Evolutionary conservation across 2,797 vertebrate genomes (phyloP).

Genomic region (Phyllotis vaccarum): DNA sequence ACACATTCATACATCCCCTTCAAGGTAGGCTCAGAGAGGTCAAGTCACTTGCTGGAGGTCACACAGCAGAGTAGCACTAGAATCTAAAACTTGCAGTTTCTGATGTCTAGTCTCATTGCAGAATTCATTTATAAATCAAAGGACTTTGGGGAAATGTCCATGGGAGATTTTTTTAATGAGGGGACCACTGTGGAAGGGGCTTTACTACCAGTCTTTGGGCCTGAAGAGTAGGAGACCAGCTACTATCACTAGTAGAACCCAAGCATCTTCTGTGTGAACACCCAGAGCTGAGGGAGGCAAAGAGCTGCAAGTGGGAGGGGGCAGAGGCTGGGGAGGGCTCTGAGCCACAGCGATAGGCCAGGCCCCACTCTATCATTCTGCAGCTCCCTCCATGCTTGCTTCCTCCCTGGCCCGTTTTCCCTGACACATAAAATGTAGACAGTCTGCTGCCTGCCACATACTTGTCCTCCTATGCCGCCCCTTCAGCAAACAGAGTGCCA

Average conservation of each 20-base stretch:
- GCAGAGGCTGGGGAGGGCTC: not conserved
- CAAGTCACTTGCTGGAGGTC: not conserved
- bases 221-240: not conserved
- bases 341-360: not conserved
- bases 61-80: not conserved
- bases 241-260: not conserved
- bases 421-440: not conserved
- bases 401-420: not conserved
- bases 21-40: not conserved
- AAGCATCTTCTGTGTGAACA: not conserved
- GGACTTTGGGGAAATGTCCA: not conserved
- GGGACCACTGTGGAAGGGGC: not conserved
- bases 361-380: rapidly evolving
- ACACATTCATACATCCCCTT: too few species aligned
- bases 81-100: not conserved
- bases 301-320: not conserved
- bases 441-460: not conserved
- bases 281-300: not conserved
- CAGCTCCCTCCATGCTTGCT: not conserved
- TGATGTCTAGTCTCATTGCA: not conserved
- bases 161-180: not conserved
- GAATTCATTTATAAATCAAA: not conserved
- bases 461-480: rapidly evolving
- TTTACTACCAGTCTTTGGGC: not conserved
- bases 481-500: not conserved